These are phyloP conservation scores for Brotula barbata DNA, from an alignment of 2,797 vertebrate species.

Conservation along the genomic window DNA sequence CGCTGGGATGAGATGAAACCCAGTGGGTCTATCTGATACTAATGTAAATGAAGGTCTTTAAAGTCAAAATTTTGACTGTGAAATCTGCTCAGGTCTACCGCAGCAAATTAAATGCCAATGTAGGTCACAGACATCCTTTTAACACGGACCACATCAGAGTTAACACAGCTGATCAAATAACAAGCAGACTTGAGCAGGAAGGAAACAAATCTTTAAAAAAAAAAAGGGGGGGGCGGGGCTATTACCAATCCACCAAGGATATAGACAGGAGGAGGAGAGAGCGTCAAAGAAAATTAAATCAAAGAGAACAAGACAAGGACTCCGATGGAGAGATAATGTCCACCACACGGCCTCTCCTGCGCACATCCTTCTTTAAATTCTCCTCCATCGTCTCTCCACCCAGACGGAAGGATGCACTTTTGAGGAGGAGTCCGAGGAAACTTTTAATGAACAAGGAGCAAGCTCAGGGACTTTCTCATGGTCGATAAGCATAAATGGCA, in stretches of 20 bases:
- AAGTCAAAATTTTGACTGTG: slow-evolving; percentile 36
- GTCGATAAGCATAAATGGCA: slow-evolving; percentile 72
- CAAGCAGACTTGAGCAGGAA: slow-evolving; percentile 25
- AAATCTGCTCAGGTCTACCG: slow-evolving; percentile 39
- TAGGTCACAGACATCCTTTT: slow-evolving; percentile 55
- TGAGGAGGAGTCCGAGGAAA: slow-evolving; percentile 70
- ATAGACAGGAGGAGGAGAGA: slow-evolving; percentile 45
- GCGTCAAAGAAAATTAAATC: slow-evolving; percentile 67
- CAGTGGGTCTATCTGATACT: slow-evolving; percentile 21
- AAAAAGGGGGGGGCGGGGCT: slow-evolving; percentile 44
- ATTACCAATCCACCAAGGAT: slow-evolving; percentile 61
- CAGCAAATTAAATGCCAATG: slow-evolving; percentile 45
- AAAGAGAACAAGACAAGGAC: slow-evolving; percentile 65
- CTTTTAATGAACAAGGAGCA: slow-evolving; percentile 77
- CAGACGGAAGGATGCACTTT: slow-evolving; percentile 72
- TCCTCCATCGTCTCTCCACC: slow-evolving; percentile 38
- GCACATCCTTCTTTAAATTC: slow-evolving; percentile 30
- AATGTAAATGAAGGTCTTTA: slow-evolving; percentile 25
- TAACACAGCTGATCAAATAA: slow-evolving; percentile 69
- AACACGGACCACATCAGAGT: slow-evolving; percentile 56
- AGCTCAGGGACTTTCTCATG: slow-evolving; percentile 69
- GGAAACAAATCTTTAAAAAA: slow-evolving; percentile 50
- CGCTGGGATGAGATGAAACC: slow-evolving; percentile 21
- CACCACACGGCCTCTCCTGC: slow-evolving; percentile 21
- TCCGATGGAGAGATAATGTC: slow-evolving; percentile 62